A percentile compares a stretch with the other conserved stretches of the same genome.
Evolutionary conservation across 2,113 vertebrate species (phyloP).

Genomic region (Eretmochelys imbricata): DNA sequence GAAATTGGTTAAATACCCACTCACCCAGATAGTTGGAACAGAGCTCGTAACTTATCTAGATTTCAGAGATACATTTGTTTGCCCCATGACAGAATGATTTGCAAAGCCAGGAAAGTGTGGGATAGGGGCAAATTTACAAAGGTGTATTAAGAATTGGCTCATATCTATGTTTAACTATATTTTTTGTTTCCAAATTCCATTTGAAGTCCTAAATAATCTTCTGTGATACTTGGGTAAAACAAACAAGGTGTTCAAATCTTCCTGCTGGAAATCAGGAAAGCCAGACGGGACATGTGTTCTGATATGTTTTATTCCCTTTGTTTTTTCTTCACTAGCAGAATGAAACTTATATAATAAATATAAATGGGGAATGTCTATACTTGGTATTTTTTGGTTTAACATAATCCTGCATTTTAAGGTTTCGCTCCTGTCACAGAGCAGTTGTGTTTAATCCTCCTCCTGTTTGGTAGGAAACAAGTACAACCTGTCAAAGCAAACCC

Average conservation of each 20-base stretch:
- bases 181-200: constrained; percentile 45
- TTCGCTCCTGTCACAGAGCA: not conserved
- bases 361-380: not conserved
- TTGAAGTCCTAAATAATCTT: constrained; percentile 50
- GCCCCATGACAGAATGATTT: not conserved
- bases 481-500: not conserved
- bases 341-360: not conserved
- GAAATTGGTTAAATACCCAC: not conserved
- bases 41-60: not conserved
- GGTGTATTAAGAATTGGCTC: not conserved
- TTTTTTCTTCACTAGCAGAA: constrained; percentile 33
- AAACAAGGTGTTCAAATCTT: constrained; percentile 37
- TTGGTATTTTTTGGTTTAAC: not conserved
- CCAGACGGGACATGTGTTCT: not conserved
- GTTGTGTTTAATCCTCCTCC: not conserved
- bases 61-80: not conserved
- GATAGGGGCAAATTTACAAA: not conserved
- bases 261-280: not conserved
- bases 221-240: not conserved
- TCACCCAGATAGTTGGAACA: not conserved
- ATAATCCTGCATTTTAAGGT: not conserved
- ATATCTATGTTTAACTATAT: not conserved
- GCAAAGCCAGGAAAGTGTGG: not conserved
- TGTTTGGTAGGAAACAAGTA: not conserved
- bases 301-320: constrained; percentile 3